phyloP scores from a whole-genome alignment of 2,888 invertebrate genomes.

The Acanthosoma haemorrhoidale region DNA sequence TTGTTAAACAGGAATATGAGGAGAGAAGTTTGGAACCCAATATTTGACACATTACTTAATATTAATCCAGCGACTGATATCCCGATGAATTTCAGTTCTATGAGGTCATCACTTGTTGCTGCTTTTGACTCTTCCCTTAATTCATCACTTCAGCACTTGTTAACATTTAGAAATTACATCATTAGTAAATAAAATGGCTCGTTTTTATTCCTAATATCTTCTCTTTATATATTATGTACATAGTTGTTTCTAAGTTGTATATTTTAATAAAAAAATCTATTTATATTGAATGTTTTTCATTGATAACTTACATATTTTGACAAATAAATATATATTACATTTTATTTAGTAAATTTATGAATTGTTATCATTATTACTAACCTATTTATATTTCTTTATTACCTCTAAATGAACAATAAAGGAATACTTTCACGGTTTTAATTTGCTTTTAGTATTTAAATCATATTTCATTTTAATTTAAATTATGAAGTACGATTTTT shows the following conservation, averaged over 20 bases:
- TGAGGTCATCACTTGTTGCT: slow-evolving; percentile 41
- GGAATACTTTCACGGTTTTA: too few species aligned
- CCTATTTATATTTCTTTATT: too few species aligned
- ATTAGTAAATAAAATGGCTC: not conserved
- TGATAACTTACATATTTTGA: too few species aligned
- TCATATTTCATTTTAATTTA: too few species aligned
- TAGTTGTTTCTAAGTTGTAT: not conserved
- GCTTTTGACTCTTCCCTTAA: not conserved
- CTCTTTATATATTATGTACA: not conserved
- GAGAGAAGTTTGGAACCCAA: slow-evolving; percentile 67
- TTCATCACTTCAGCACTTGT: not conserved
- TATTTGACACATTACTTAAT: slow-evolving; percentile 77
- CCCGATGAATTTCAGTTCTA: slow-evolving; percentile 58
- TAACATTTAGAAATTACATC: slow-evolving; percentile 7
- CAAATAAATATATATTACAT: too few species aligned
- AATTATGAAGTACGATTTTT: too few species aligned
- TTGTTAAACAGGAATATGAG: slow-evolving; percentile 67
- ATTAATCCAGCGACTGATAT: slow-evolving; percentile 68
- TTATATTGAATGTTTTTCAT: too few species aligned
- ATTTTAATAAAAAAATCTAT: not conserved
- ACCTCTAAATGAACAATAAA: too few species aligned
- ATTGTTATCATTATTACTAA: too few species aligned
- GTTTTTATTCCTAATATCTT: too few species aligned
- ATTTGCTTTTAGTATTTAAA: too few species aligned
- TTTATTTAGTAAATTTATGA: too few species aligned